A percentile compares a stretch with the other conserved stretches of the same genome.
phyloP scores from a whole-genome alignment of 2,888 invertebrate species.

The Spisula solida region DNA sequence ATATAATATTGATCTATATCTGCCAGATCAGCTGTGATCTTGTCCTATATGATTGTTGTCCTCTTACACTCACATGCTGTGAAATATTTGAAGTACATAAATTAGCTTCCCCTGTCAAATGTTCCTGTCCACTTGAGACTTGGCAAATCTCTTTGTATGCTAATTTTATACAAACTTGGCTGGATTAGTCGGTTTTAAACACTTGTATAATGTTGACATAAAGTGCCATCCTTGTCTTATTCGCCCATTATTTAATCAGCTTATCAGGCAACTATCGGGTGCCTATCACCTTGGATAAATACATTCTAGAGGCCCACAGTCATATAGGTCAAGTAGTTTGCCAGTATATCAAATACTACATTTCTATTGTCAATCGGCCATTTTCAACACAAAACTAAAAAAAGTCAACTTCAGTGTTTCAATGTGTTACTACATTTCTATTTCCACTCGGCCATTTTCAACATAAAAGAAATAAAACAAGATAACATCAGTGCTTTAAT shows the following conservation, averaged over 20 bases:
- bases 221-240: slow-evolving; percentile 44
- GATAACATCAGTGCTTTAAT: too few relatives aligned
- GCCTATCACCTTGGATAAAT: slow-evolving; percentile 42
- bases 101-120: slow-evolving; percentile 1
- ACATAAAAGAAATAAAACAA: too few relatives aligned
- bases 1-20: too few relatives aligned
- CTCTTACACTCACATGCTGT: background rate
- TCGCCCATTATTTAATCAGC: slow-evolving; percentile 46
- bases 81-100: slow-evolving; percentile 8
- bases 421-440: too few relatives aligned
- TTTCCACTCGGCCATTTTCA: too few relatives aligned
- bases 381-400: background rate
- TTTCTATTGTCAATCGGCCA: background rate
- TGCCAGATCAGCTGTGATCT: background rate
- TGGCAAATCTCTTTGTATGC: slow-evolving; percentile 31
- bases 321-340: slow-evolving; percentile 26
- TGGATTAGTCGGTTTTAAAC: slow-evolving; percentile 28
- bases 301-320: slow-evolving; percentile 34
- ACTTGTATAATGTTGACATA: slow-evolving; percentile 53
- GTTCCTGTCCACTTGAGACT: background rate
- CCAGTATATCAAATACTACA: background rate
- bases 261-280: slow-evolving; percentile 42
- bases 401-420: too few relatives aligned
- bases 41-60: background rate
- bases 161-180: slow-evolving; percentile 31